phyloP scores from a whole-genome alignment of 1,140 invertebrate species.

The Ooceraea biroi region DNA sequence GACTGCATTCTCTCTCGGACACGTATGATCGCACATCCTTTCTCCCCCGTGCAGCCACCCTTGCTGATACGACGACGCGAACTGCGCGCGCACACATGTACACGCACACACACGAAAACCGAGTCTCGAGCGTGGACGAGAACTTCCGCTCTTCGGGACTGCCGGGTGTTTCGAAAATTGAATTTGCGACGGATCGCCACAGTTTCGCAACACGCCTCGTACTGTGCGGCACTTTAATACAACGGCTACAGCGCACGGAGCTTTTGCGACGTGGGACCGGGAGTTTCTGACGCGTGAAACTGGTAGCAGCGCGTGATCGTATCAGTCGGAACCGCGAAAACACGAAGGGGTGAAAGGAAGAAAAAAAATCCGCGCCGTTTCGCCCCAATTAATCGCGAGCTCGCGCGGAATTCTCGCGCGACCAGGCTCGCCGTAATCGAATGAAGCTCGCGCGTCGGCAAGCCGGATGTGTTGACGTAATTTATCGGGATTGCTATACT shows the following conservation, averaged over 20 bases:
- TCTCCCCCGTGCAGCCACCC: not conserved
- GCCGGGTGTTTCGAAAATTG: conserved; percentile 70
- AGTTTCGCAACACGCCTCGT: conserved; percentile 51
- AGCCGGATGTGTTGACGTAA: conserved; percentile 41
- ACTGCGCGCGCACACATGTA: not conserved
- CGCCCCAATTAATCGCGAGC: conserved; percentile 27
- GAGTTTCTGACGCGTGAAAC: not conserved
- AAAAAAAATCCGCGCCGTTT: not conserved
- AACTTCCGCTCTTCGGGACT: conserved; percentile 59
- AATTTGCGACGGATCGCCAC: conserved; percentile 70
- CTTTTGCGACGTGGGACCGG: conserved; percentile 6
- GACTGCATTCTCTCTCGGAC: conserved; percentile 60
- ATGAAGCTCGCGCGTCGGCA: conserved; percentile 33
- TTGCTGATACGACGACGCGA: too few species aligned
- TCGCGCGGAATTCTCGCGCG: conserved; percentile 34
- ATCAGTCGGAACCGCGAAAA: not conserved
- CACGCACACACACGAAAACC: too few species aligned
- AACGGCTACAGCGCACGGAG: not conserved
- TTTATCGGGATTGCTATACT: conserved; percentile 36
- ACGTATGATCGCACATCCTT: not conserved
- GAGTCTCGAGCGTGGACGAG: conserved; percentile 1
- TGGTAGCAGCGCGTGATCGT: not conserved
- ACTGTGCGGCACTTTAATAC: conserved; percentile 26
- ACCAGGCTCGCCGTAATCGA: conserved; percentile 31
- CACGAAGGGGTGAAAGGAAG: not conserved